A percentile compares a stretch with the other conserved stretches of the same genome.
phyloP scores from a whole-genome alignment of 2,113 vertebrate species.

The Bos indicus region DNA sequence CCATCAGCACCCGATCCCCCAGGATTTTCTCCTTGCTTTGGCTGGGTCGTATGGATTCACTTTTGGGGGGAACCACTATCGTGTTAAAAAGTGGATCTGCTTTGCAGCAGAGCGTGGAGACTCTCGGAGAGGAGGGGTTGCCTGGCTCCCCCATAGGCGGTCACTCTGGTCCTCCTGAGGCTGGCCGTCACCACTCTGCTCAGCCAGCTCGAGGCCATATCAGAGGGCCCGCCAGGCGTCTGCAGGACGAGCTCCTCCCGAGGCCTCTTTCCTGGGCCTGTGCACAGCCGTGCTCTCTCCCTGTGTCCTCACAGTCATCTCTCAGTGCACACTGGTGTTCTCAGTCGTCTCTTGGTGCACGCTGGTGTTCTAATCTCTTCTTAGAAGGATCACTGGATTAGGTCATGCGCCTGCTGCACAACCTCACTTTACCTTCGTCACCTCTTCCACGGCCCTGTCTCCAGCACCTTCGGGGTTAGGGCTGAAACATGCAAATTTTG shows the following conservation, averaged over 20 bases:
- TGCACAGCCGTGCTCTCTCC: accelerated
- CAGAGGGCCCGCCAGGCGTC: accelerated
- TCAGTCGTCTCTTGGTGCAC: accelerated
- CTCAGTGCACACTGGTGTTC: background rate
- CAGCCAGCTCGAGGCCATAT: accelerated
- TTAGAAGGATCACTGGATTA: too few species aligned
- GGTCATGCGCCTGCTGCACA: accelerated
- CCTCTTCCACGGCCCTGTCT: too few species aligned
- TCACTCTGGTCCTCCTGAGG: too few species aligned
- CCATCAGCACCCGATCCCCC: accelerated
- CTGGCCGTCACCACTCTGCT: accelerated
- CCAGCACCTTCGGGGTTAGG: background rate
- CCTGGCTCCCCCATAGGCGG: accelerated
- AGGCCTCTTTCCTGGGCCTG: background rate
- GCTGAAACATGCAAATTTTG: too few species aligned
- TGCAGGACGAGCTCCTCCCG: accelerated
- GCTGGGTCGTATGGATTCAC: accelerated
- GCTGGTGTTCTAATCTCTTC: background rate
- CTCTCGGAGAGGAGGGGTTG: background rate
- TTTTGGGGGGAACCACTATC: accelerated
- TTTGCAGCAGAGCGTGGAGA: accelerated
- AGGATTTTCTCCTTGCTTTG: accelerated
- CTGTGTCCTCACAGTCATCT: background rate
- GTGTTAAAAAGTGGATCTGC: background rate
- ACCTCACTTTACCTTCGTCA: too few species aligned